These are phyloP conservation scores for Bombus breviceps DNA, from an alignment of 1,140 invertebrate genomes.

Conservation along the genomic window DNA sequence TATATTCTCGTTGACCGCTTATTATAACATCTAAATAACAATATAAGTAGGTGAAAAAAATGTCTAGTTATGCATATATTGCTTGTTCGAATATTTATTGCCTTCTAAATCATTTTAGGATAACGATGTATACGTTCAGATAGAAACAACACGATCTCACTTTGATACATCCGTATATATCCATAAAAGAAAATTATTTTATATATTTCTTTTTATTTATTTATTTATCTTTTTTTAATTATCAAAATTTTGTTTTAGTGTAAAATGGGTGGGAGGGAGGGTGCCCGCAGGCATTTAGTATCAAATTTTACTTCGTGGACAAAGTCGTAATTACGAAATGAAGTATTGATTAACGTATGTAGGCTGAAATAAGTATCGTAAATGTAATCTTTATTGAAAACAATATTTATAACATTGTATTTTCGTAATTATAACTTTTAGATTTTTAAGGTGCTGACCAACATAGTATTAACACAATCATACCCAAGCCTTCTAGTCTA, in stretches of 20 bases:
- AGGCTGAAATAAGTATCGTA: neutral
- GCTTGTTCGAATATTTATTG: slow-evolving; percentile 46
- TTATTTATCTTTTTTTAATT: neutral
- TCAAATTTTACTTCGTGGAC: slow-evolving; percentile 13
- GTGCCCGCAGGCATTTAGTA: neutral
- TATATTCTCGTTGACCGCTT: slow-evolving; percentile 12
- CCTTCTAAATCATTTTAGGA: neutral
- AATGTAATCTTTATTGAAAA: neutral
- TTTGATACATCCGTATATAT: slow-evolving; percentile 7
- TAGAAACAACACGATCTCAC: slow-evolving; percentile 10
- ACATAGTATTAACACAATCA: slow-evolving; percentile 74
- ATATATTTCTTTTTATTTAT: too few species aligned
- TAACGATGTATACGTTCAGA: neutral
- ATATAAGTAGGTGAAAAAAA: slow-evolving; percentile 10
- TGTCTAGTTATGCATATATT: slow-evolving; percentile 43
- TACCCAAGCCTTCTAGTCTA: slow-evolving; percentile 80
- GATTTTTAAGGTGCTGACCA: slow-evolving; percentile 59
- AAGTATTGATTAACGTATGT: too few species aligned
- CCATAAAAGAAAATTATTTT: neutral
- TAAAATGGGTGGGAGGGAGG: neutral
- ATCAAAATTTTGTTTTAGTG: slow-evolving; percentile 18
- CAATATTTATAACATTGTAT: slow-evolving; percentile 16
- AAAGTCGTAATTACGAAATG: slow-evolving; percentile 61
- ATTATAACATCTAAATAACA: neutral
- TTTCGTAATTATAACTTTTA: slow-evolving; percentile 67